Evolutionary conservation across 2,888 invertebrate species (phyloP), one percentile per base, ranked within the genome.

Genomic region (Mimas tiliae): DNA sequence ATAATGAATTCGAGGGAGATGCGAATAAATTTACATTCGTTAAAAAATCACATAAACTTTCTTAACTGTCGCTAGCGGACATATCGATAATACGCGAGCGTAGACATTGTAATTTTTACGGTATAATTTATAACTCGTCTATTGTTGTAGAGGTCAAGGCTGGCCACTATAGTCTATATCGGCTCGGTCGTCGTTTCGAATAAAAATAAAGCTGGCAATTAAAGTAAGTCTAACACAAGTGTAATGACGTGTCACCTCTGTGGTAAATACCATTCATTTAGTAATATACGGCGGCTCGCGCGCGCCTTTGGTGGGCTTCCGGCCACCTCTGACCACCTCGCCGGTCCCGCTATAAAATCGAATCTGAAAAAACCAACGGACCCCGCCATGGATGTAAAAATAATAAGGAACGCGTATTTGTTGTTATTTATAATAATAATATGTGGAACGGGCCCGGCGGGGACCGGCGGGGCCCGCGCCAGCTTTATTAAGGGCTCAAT

Each of bases 401-500:
- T 84, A 85, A 85, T 85, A 87, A 82, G 80, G 74, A 81, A 82
- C 79, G 78, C 78, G 85, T 84, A 86, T 88, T 88, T 89, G 83
- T 87, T 88, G 84, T 88, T 88, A 84, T 87, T 86, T 85, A 88
- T 87, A 88, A 87, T 87, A 88, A 86, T 84, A 83, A 85, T 86
- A 89, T 84, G 85, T 88, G 86, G 83, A 87, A 82, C 85, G 81
- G 80, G 80, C 79, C 78, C 78, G 76, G 58, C 55, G 55, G 55
- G 55, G 34, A 58, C 55, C 55, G 55, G 55, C 58, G 58, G 78
- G 81, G 81, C 77, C 85, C 80, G 82, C 80, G 81, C 86, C 86
- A 86, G 87, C 89, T 86, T 91, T 93, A 92, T 93, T 93, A 93
- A 92, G 87, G 89, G 80, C 91, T 91, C 92, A 92, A 93, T 93